A percentile compares a stretch with the other conserved stretches of the same genome.
Conservation (phyloP, 2,113 vertebrate genomes). For the Channa argus region DNA sequence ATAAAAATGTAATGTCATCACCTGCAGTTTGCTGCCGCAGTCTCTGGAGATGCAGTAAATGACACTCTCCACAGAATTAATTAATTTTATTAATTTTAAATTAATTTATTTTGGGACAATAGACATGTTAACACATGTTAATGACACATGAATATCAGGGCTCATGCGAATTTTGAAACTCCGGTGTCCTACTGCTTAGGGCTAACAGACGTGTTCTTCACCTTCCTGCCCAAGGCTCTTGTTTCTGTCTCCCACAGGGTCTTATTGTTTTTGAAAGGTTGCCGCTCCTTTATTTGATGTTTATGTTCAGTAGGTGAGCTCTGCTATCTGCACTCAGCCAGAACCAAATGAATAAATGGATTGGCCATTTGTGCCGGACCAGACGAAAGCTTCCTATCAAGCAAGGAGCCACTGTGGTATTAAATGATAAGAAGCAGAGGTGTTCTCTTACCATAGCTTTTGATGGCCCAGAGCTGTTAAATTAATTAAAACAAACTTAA, state of each 20-base stretch:
- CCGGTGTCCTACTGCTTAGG: no score
- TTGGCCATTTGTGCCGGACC: slow-evolving; percentile 36
- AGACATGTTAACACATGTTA: background rate
- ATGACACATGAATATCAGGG: background rate
- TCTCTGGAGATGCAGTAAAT: background rate
- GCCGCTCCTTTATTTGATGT: slow-evolving; percentile 45
- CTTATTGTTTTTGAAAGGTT: slow-evolving; percentile 54
- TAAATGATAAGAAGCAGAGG: slow-evolving; percentile 60
- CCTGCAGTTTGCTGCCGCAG: slow-evolving; percentile 4
- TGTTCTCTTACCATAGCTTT: background rate
- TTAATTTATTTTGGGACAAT: background rate
- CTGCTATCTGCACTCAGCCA: slow-evolving; percentile 72
- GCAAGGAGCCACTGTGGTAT: slow-evolving; percentile 40
- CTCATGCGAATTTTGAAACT: no score
- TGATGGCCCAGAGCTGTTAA: slow-evolving; percentile 7
- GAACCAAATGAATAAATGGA: slow-evolving; percentile 60
- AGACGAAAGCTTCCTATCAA: slow-evolving; percentile 58
- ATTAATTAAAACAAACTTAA: background rate
- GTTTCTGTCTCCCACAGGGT: slow-evolving; percentile 25
- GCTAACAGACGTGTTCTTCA: slow-evolving; percentile 9
- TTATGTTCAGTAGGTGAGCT: slow-evolving; percentile 37
- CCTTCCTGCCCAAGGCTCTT: slow-evolving; percentile 27
- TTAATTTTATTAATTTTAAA: no score
- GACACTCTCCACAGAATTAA: no score
- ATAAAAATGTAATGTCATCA: slow-evolving; percentile 27